Evolutionary conservation across 2,888 invertebrate species (phyloP), one percentile per base, ranked within the genome.

Genomic region (Lathronympha strigana): DNA sequence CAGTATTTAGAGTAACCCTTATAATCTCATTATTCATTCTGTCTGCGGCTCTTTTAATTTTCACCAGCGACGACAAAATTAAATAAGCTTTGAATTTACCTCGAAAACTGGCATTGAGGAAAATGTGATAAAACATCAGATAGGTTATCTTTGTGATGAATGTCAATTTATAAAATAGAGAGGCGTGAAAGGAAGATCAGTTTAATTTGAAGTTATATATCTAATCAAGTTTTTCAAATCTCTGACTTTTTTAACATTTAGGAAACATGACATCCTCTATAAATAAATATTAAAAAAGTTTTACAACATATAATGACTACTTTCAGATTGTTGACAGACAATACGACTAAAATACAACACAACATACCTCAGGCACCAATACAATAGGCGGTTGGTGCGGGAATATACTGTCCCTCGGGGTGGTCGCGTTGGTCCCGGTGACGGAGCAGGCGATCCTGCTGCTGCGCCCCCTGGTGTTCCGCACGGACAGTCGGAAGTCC

Each of bases 361-460:
- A 2, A 43, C 78, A 88, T 87, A 96, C 96, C 94, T 96, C 96
- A 55, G 95, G 94, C 71, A 95, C 94, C 90, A 95, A 93, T 75
- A 96, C 94, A 71, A 96, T 94, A 70, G 94, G 94, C 13, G 96
- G 95, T 76, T 96, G 95, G 79, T 96, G 96, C 31, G 96, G 97
- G 84, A 97, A 97, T 81, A 96, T 96, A 71, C 94, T 94, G 79
- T 96, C 96, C 73, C 95, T 93, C n/a, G 96, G 96, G 58, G 97
- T 96, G 58, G 96, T 96, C 57, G 96, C 95, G 81, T 96, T 96
- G 64, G 97, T 97, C 66, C 96, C 97, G 63, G 95, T 95, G 81
- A 97, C 94, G 64, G 96, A 96, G 77, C 97, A 97, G 70, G 94
- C 93, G 78, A 96, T 95, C 70, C 94, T 93, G 72, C 95, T 94